Evolutionary conservation across 1,140 invertebrate genomes (phyloP).

Genomic region (Drosophila sturtevanti): DNA sequence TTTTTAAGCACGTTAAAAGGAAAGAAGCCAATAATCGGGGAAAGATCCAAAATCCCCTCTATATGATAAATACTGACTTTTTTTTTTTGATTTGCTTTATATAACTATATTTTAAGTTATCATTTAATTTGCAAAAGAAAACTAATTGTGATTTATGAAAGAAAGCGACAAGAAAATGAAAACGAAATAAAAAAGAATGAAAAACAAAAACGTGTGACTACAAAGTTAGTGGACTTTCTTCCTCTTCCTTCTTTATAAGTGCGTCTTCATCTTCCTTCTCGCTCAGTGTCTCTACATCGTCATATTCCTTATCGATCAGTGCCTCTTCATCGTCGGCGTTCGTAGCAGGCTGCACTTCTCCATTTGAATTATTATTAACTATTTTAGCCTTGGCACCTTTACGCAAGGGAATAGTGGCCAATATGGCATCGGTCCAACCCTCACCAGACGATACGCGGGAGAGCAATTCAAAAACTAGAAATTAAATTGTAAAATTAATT

Average conservation of each 20-base stretch:
- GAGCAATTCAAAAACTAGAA: conserved; percentile 95
- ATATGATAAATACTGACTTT: conserved; percentile 10
- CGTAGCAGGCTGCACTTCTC: neutral
- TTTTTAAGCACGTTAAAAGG: neutral
- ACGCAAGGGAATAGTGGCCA: conserved; percentile 90
- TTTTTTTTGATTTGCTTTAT: conserved; percentile 16
- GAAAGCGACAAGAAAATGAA: conserved; percentile 40
- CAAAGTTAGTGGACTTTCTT: conserved; percentile 24
- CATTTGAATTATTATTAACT: conserved; percentile 13
- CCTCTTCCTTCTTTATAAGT: neutral
- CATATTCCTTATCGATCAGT: neutral
- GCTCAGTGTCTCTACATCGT: neutral
- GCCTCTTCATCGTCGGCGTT: neutral
- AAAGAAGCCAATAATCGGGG: neutral
- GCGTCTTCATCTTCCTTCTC: conserved; percentile 1
- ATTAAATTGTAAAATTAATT: conserved; percentile 58
- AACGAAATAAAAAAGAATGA: conserved; percentile 59
- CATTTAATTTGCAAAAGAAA: conserved; percentile 60
- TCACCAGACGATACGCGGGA: conserved; percentile 89
- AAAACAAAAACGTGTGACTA: conserved; percentile 25
- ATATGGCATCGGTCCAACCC: conserved; percentile 93
- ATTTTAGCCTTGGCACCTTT: conserved; percentile 86
- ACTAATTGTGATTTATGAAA: conserved; percentile 55
- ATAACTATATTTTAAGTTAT: conserved; percentile 53
- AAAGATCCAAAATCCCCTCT: neutral